phyloP scores from a whole-genome alignment of 2,888 invertebrate genomes.

The Trisateles emortualis region DNA sequence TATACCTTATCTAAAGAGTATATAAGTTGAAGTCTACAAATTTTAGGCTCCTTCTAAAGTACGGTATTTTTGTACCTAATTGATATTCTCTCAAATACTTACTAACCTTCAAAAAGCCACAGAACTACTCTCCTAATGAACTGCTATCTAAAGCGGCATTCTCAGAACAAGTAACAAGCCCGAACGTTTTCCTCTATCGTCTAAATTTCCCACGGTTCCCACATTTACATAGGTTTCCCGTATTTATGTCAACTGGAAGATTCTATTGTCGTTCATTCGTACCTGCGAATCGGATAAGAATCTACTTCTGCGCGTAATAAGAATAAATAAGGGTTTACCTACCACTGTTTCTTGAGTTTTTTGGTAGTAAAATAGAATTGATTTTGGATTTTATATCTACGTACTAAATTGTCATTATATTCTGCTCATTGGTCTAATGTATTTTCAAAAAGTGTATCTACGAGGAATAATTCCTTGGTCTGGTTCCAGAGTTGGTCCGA shows the following conservation, averaged over 20 bases:
- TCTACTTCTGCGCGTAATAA: conserved; percentile 43
- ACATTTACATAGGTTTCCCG: conserved; percentile 45
- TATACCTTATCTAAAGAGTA: no score
- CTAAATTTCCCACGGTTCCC: conserved; percentile 24
- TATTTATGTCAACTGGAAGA: conserved; percentile 47
- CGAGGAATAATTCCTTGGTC: no score
- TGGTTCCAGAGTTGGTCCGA: no score
- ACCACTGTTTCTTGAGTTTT: conserved; percentile 24
- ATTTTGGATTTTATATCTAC: neutral
- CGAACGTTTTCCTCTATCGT: conserved; percentile 15
- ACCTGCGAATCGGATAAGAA: conserved; percentile 47
- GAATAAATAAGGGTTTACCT: conserved; percentile 45
- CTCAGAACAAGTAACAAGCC: conserved; percentile 16
- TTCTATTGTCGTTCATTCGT: conserved; percentile 47
- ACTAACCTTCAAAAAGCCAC: neutral
- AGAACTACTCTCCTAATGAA: conserved; percentile 10
- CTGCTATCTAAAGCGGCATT: conserved; percentile 22
- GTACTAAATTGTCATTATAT: neutral
- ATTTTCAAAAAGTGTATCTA: no score
- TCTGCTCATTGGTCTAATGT: neutral
- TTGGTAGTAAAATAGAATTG: conserved; percentile 9
- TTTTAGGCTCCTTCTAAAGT: no score
- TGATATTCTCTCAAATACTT: neutral
- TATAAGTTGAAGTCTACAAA: no score
- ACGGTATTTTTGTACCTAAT: no score